Conservation (phyloP, 2,797 vertebrate genomes). For the Cirrhinus molitorella region DNA sequence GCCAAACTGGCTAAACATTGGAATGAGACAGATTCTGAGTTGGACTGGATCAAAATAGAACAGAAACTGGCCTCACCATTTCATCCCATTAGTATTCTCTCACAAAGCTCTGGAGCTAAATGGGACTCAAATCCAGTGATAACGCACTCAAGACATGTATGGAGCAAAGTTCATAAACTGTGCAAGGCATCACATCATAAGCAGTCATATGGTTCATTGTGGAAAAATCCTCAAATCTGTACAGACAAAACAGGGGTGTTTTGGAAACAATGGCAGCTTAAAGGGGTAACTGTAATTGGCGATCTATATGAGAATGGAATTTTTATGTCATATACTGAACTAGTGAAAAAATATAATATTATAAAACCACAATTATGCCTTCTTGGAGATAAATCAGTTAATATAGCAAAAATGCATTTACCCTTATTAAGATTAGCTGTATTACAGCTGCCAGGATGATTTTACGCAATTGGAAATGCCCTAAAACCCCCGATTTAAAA, state of each 20-base stretch:
- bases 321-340: too few relatives aligned
- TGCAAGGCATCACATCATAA: neutral
- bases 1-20: too few relatives aligned
- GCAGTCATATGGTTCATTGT: constrained; percentile 6
- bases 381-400: too few relatives aligned
- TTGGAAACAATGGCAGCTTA: neutral
- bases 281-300: neutral
- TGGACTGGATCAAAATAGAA: neutral
- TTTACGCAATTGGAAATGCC: too few relatives aligned
- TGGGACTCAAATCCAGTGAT: constrained; percentile 11
- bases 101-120: neutral
- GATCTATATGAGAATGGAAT: neutral
- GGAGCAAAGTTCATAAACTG: neutral
- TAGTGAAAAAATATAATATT: constrained; percentile 1
- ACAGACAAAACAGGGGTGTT: constrained; percentile 17
- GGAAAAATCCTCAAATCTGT: constrained; percentile 1
- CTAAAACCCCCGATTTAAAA: too few relatives aligned
- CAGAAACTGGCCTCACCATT: neutral
- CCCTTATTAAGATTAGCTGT: too few relatives aligned
- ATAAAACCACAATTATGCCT: too few relatives aligned
- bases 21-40: too few relatives aligned
- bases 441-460: too few relatives aligned
- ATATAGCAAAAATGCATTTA: too few relatives aligned
- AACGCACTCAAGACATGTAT: neutral
- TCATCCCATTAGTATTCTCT: neutral